Evolutionary conservation across 2,113 vertebrate genomes (phyloP).

Genomic region (Aix galericulata): DNA sequence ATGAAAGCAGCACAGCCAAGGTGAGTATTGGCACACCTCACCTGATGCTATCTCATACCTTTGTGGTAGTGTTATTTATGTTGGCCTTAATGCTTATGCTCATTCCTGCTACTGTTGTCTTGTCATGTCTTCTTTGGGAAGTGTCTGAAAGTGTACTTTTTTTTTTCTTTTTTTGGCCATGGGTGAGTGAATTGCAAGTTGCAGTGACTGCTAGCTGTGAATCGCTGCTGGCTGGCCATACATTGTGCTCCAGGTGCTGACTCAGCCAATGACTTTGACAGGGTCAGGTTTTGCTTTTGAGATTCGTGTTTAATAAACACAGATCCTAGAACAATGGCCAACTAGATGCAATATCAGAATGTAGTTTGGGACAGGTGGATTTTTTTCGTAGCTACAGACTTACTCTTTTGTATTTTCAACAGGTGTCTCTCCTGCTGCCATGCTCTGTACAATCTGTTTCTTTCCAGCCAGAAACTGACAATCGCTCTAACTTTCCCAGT

Average conservation of each 20-base stretch:
- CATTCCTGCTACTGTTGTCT: background rate
- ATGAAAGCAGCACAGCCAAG: slow-evolving; percentile 88
- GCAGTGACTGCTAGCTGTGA: background rate
- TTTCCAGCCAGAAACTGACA: slow-evolving; percentile 96
- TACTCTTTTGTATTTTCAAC: background rate
- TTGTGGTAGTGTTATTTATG: background rate
- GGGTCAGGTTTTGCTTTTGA: background rate
- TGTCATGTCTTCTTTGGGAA: background rate
- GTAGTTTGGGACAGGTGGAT: background rate
- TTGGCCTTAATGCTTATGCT: background rate
- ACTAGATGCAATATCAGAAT: background rate
- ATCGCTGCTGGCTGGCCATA: background rate
- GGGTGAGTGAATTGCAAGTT: background rate
- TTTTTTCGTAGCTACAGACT: background rate
- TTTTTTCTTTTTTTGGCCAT: background rate
- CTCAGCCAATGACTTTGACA: background rate
- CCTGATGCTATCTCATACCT: background rate
- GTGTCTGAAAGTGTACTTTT: background rate
- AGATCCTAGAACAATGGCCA: background rate
- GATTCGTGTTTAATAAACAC: background rate
- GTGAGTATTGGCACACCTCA: slow-evolving; percentile 68
- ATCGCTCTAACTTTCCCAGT: slow-evolving; percentile 93
- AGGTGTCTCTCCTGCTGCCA: slow-evolving; percentile 85
- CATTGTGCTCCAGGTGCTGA: background rate
- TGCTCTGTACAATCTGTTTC: slow-evolving; percentile 92